phyloP scores from a whole-genome alignment of 2,888 invertebrate genomes.

The Andrena flavipes region DNA sequence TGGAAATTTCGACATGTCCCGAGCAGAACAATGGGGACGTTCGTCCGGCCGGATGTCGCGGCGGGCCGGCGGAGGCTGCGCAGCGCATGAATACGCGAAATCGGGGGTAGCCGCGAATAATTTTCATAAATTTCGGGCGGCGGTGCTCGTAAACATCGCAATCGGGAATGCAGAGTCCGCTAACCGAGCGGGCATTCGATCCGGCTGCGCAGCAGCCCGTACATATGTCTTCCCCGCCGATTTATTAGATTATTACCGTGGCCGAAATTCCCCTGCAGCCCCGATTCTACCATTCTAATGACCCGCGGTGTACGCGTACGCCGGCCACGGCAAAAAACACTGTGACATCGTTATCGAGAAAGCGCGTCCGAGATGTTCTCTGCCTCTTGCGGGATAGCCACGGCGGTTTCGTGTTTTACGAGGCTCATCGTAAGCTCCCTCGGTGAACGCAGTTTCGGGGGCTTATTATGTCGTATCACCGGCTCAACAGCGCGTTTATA shows the following conservation, averaged over 20 bases:
- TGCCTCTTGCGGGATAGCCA: not conserved
- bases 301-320: slow-evolving; percentile 15
- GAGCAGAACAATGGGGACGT: slow-evolving; percentile 60
- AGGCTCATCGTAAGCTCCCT: slow-evolving; percentile 16
- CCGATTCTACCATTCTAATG: slow-evolving; percentile 35
- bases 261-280: slow-evolving; percentile 37
- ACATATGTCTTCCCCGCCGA: slow-evolving; percentile 59
- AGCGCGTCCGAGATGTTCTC: not conserved
- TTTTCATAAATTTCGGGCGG: slow-evolving; percentile 81
- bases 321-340: slow-evolving; percentile 6
- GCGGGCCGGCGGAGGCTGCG: slow-evolving; percentile 5
- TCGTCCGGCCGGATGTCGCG: slow-evolving; percentile 54
- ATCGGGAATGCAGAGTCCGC: slow-evolving; percentile 64
- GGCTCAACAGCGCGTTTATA: not conserved
- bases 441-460: slow-evolving; percentile 1
- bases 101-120: slow-evolving; percentile 78
- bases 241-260: slow-evolving; percentile 79
- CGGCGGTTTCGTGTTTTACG: slow-evolving; percentile 29
- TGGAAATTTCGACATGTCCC: slow-evolving; percentile 67
- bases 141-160: slow-evolving; percentile 76
- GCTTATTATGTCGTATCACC: slow-evolving; percentile 31
- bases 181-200: slow-evolving; percentile 35
- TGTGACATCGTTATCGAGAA: slow-evolving; percentile 47
- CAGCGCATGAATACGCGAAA: slow-evolving; percentile 74
- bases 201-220: slow-evolving; percentile 28